Conservation (phyloP, 2,888 invertebrate species). For the Eumacrocentrus americanus region DNA sequence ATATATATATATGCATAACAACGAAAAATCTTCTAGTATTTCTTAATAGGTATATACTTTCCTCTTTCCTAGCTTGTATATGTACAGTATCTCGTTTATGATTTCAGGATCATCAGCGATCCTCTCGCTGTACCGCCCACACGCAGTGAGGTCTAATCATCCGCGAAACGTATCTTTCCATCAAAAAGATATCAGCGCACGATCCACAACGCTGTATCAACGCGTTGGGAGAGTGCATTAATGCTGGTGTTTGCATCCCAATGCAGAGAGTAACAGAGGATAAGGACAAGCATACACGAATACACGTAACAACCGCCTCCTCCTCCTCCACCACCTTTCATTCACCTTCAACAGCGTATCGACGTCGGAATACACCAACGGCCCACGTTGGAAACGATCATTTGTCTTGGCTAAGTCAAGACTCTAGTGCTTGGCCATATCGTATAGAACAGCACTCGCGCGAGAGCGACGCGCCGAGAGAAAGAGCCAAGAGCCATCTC, state of each 20-base stretch:
- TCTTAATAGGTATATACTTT: neutral
- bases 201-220: constrained; percentile 23
- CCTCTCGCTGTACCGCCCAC: constrained; percentile 29
- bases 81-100: constrained; percentile 9
- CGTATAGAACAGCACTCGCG: constrained; percentile 17
- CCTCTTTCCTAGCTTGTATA: neutral
- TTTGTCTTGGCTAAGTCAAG: constrained; percentile 27
- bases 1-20: neutral
- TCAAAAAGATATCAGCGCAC: constrained; percentile 39
- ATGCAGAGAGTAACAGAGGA: constrained; percentile 9
- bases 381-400: constrained; percentile 29
- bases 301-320: constrained; percentile 12
- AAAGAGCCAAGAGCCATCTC: constrained; percentile 18
- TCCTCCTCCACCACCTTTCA: constrained; percentile 22
- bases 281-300: constrained; percentile 12
- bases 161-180: constrained; percentile 33
- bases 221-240: constrained; percentile 30
- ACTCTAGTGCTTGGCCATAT: constrained; percentile 8
- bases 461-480: neutral
- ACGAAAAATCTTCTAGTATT: neutral
- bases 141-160: constrained; percentile 32
- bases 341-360: constrained; percentile 26
- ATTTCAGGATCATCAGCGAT: constrained; percentile 22
- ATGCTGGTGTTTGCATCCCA: constrained; percentile 22
- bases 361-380: constrained; percentile 22